These are phyloP conservation scores for Pedetes capensis DNA, from an alignment of 2,113 vertebrate species.

Conservation along the genomic window DNA sequence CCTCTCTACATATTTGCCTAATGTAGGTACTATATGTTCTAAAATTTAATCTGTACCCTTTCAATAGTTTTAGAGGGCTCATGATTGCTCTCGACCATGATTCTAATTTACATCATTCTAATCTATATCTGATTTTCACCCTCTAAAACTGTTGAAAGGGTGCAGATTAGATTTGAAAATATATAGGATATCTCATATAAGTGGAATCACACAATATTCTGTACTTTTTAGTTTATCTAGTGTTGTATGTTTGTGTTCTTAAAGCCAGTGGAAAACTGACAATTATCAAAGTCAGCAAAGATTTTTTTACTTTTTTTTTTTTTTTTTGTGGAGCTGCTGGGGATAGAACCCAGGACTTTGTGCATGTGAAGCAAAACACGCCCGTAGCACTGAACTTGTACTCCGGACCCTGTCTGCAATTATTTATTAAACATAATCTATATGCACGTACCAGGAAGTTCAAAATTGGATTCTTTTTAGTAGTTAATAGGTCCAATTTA, in stretches of 20 bases:
- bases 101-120: too few species aligned
- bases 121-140: too few species aligned
- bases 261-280: neutral
- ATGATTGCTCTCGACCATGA: too few species aligned
- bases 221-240: neutral
- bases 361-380: neutral
- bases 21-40: too few species aligned
- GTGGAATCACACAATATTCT: neutral
- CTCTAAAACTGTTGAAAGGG: too few species aligned
- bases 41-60: too few species aligned
- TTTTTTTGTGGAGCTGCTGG: neutral
- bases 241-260: neutral
- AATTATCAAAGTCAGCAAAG: neutral
- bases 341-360: neutral
- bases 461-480: constrained; percentile 10
- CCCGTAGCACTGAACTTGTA: neutral
- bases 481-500: neutral
- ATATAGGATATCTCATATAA: too few species aligned
- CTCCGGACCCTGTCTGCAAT: neutral
- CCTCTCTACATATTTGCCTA: neutral
- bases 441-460: neutral
- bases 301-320: neutral
- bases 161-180: too few species aligned
- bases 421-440: neutral
- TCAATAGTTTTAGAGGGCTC: too few species aligned